These are phyloP conservation scores for Tachysurus vachellii DNA, from an alignment of 2,113 vertebrate species.

Conservation along the genomic window DNA sequence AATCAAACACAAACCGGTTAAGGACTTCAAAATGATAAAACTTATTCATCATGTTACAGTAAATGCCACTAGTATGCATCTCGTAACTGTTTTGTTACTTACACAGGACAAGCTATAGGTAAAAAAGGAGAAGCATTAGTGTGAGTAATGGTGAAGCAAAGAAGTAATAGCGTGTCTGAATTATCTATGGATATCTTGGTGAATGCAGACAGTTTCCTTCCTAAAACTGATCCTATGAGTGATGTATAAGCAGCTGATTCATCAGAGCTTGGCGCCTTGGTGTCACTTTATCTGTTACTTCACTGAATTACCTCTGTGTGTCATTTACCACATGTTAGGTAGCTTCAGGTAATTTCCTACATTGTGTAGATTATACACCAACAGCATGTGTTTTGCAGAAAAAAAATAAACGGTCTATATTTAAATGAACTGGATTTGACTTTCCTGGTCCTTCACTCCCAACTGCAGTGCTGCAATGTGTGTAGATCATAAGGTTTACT, in stretches of 20 bases:
- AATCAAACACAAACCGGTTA: neutral
- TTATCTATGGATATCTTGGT: conserved; percentile 44
- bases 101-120: neutral
- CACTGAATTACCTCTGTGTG: conserved; percentile 53
- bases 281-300: conserved; percentile 51
- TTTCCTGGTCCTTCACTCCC: neutral
- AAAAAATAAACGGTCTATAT: neutral
- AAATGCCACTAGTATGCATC: neutral
- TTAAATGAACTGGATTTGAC: neutral
- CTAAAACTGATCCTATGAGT: conserved; percentile 51
- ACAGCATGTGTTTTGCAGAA: neutral
- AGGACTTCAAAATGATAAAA: neutral
- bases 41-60: neutral
- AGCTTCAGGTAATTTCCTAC: conserved; percentile 16
- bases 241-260: conserved; percentile 60
- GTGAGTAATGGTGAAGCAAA: neutral
- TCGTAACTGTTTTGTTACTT: neutral
- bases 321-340: conserved; percentile 67
- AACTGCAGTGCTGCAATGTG: neutral
- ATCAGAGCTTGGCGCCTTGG: conserved; percentile 46
- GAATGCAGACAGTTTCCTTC: neutral
- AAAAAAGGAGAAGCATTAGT: neutral
- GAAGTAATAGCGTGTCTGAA: neutral
- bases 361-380: neutral
- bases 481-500: neutral